Conservation (phyloP, 2,113 vertebrate species). For the Glaucomys volans region DNA sequence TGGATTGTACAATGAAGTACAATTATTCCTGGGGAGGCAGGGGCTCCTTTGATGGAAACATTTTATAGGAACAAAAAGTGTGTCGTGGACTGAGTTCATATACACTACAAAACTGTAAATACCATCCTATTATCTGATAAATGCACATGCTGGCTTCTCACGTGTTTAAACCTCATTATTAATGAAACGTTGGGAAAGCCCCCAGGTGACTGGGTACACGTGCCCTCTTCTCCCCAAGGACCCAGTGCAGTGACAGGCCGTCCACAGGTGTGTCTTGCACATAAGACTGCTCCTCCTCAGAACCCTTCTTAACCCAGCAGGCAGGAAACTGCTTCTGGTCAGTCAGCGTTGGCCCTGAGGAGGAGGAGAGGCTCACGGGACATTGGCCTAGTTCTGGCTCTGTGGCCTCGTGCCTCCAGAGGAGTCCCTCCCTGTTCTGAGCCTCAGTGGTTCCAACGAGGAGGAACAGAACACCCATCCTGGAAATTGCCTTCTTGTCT, state of each 20-base stretch:
- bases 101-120: neutral
- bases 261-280: neutral
- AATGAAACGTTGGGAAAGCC: neutral
- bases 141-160: neutral
- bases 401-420: neutral
- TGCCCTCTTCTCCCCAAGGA: neutral
- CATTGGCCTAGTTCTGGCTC: neutral
- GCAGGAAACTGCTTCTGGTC: neutral
- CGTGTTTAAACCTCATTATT: neutral
- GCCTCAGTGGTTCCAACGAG: neutral
- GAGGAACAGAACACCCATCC: neutral
- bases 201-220: fast-evolving
- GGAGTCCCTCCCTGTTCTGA: no score
- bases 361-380: neutral
- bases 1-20: neutral
- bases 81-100: neutral
- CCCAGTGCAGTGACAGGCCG: neutral
- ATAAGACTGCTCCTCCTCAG: neutral
- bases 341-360: neutral
- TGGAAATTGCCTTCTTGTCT: neutral
- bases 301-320: neutral
- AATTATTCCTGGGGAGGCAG: neutral
- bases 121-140: neutral
- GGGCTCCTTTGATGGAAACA: neutral
- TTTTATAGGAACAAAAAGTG: neutral